phyloP scores from a whole-genome alignment of 2,888 invertebrate species.

The Iphiclides podalirius region DNA sequence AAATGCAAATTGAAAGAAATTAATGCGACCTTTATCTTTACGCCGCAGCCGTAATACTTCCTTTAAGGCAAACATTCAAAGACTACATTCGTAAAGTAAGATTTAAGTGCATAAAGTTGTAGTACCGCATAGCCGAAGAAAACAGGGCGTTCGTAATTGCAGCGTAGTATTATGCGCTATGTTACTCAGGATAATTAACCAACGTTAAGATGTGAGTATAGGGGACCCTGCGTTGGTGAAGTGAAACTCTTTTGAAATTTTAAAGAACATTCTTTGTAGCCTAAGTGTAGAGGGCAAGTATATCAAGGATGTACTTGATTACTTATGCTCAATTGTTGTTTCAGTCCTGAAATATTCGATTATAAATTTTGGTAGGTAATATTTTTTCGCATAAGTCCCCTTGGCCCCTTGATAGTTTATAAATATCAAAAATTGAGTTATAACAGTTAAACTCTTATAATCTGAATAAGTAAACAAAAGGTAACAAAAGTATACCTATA shows the following conservation, averaged over 20 bases:
- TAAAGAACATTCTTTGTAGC: slow-evolving; percentile 22
- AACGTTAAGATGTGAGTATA: slow-evolving; percentile 40
- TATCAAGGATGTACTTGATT: slow-evolving; percentile 4
- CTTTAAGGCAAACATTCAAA: slow-evolving; percentile 29
- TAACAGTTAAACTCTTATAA: no score
- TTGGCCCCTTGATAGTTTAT: no score
- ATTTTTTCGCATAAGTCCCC: no score
- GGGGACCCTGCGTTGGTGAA: slow-evolving; percentile 38
- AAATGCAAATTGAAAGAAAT: not conserved
- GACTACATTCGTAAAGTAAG: slow-evolving; percentile 39
- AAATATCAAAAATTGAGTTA: no score
- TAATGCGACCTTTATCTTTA: not conserved
- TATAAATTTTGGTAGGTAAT: no score
- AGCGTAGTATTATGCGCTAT: slow-evolving; percentile 44
- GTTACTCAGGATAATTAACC: slow-evolving; percentile 55
- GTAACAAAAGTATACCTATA: no score
- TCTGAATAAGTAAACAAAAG: no score
- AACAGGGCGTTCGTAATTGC: slow-evolving; percentile 47
- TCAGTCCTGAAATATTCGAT: no score
- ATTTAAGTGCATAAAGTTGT: slow-evolving; percentile 40
- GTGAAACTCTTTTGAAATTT: slow-evolving; percentile 30
- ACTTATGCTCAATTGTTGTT: no score
- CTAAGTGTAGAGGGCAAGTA: not conserved
- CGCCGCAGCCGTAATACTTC: slow-evolving; percentile 18
- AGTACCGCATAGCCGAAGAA: slow-evolving; percentile 37